Base-by-base conservation (phyloP, 53 echinoderm and acorn worm genomes). In the Arbacia lixula region DNA sequence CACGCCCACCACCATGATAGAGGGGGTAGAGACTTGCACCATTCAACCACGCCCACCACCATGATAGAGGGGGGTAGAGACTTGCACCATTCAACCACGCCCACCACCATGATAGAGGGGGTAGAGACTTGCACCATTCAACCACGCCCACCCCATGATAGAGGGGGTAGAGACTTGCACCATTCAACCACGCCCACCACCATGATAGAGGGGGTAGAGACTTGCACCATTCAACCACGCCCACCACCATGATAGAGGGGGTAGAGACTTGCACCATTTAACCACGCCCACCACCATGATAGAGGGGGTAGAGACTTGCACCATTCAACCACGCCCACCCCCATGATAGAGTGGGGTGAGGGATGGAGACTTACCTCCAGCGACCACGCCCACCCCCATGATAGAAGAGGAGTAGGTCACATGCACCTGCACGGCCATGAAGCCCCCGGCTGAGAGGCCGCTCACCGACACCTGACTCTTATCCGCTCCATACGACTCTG, bases 331-430 rank as follows among this genome's bases (percentile, higher is more conserved):
- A 63, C 43, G 21, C 41, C 52, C 52, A 38, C 74, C 30, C 14
- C 3, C 11, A 46, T 43, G 19, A 20, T n/a, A 20, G 50, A 53
- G 74, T 40, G 9, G 49, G 49, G 14, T 27, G 4, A 54, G 26
- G 16, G 5, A 3, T 22, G n/a, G 19, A n/a, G n/a, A 58, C 89
- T 56, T 85, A 96, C 96, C 96, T 76, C 93, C 96, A 5, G 93
- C 96, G 29, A 96, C 88, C 25, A 91, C 79, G n/a, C 96, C 96
- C 6, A 84, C 89, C 5, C 96, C 96, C 96, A 96, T 96, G 41
- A 96, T 91, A 37, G 87, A 86, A 35, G 77, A 31, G 3, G 93
- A 93, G 63, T 91, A 91, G 2, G 93, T 89, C 8, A 93, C 96
- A 25, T 91, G 91, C 25, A 96, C 65, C 86, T 96, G 96, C 12